Conservation (phyloP, 2,888 invertebrate species). For the Tetragonisca angustula region DNA sequence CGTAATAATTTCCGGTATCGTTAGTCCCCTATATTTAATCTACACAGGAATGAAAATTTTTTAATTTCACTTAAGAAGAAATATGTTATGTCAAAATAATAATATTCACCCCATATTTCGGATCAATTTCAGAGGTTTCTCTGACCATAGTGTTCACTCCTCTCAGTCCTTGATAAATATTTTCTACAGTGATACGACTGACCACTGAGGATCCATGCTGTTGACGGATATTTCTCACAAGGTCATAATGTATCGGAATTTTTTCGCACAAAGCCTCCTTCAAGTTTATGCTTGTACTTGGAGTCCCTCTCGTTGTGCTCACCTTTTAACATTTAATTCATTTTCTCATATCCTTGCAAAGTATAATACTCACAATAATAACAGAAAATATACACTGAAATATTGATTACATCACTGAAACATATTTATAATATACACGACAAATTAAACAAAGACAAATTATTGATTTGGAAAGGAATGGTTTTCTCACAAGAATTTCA, state of each 20-base stretch:
- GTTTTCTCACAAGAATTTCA: neutral
- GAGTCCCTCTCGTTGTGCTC: slow-evolving; percentile 72
- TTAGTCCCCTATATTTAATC: slow-evolving; percentile 77
- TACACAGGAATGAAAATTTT: neutral
- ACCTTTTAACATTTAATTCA: slow-evolving; percentile 51
- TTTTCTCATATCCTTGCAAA: slow-evolving; percentile 4
- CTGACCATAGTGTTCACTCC: slow-evolving; percentile 73
- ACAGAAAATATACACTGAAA: neutral
- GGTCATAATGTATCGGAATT: slow-evolving; percentile 78
- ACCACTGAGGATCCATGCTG: slow-evolving; percentile 72
- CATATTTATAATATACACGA: neutral
- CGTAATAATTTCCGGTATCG: slow-evolving; percentile 76
- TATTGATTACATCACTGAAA: neutral
- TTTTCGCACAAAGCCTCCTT: slow-evolving; percentile 80
- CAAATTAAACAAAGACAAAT: neutral
- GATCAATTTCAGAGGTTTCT: slow-evolving; percentile 76
- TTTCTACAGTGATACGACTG: slow-evolving; percentile 75
- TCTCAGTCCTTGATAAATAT: slow-evolving; percentile 76
- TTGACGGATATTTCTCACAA: slow-evolving; percentile 75
- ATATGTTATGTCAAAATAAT: neutral
- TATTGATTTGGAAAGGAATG: neutral
- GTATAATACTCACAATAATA: neutral
- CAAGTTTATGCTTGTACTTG: slow-evolving; percentile 75
- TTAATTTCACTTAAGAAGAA: no score
- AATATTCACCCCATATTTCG: slow-evolving; percentile 71